Base-by-base conservation (phyloP, 2,888 invertebrate species). In the Eristalinus aeneus region DNA sequence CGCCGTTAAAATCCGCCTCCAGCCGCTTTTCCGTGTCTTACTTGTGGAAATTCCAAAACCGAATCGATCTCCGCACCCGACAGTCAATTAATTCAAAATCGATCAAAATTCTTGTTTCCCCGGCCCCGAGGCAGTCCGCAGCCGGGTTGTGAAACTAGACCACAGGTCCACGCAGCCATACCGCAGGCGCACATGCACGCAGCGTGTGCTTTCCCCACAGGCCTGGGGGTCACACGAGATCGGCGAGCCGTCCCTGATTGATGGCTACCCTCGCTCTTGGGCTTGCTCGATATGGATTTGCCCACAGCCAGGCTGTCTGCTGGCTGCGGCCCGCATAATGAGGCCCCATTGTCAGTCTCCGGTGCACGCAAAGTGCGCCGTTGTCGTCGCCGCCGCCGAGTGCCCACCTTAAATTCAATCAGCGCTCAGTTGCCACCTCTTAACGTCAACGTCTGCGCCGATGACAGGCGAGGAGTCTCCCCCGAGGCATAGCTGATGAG, bases 371-470 rank as follows among this genome's bases (percentile, higher is more conserved):
- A n/a, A 46, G 27, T 27, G 27, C 27, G 27, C 27, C 46, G 6
- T 16, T 1, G 3, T 2, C 22, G 23, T 2, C 27, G 27, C 27
- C 46, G 6, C 46, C 6, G 3, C 6, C 22, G 23, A 1, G 23
- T 56, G 56, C 77, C 67, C 32, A 58, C 63, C 63, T 68, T 64
- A 68, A 72, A 68, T 73, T 68, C 82, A 82, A 83, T 73, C 82
- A 73, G 20, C 68, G 61, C 67, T 72, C 68, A 73, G 56, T 56
- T 76, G 36, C 65, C 61, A 78, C 78, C 68, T 74, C 69, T 78
- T 84, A 64, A 74, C 56, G 69, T 84, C 74, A 67, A 79, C 36
- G 68, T 71, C 54, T 31, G 9, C 71, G 54, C 58, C 54, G 39
- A 12, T 83, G 83, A 83, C 83, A 83, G 54, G 65, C 64, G 56